Evolutionary conservation across 2,888 invertebrate species (phyloP), one percentile per base, ranked within the genome.

Genomic region (Hemicrepidius hirtus): DNA sequence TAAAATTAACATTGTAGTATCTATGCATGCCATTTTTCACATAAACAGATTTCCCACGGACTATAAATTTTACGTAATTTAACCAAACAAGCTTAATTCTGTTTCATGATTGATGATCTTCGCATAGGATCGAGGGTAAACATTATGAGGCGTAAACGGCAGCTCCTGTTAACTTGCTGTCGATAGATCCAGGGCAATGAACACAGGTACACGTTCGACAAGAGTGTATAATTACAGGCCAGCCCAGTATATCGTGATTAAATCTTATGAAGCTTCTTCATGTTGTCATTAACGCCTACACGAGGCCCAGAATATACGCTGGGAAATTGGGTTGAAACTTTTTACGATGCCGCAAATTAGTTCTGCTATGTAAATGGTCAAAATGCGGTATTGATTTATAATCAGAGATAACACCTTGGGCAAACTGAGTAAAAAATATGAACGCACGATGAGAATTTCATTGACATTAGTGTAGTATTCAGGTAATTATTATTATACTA

Each of bases 231-330:
- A 68, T 68, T 46, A 68, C 59, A 59, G 68, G 13, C 13, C 37
- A 35, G 37, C 20, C 49, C 37, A 16, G 46, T 13, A 60, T 49
- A 60, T 59, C 60, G 59, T 46, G 68, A 68, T 68, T 68, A 68
- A 68, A 68, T 68, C 59, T 68, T 49, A 59, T 49, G 44, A 13
- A 60, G 68, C 49, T 59, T 20, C 59, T 68, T 60, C 60, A 35
- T 60, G 28, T 50, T 40, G 57, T 68, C 57, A 68, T 68, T 68
- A 68, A 68, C 68, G 57, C 68, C 68, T 60, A 59, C 68, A 49
- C 57, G 35, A 32, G 18, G 13, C 37, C 20, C 18, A 28, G 55
- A 53, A 37, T 65, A 32, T 28, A 28, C 40, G 53, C 28, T 37
- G 28, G 65, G 53, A 65, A 53, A 65, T 65, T 37, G 55, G 41